These are phyloP conservation scores for Huso huso DNA, from an alignment of 2,797 vertebrate species.

Conservation along the genomic window DNA sequence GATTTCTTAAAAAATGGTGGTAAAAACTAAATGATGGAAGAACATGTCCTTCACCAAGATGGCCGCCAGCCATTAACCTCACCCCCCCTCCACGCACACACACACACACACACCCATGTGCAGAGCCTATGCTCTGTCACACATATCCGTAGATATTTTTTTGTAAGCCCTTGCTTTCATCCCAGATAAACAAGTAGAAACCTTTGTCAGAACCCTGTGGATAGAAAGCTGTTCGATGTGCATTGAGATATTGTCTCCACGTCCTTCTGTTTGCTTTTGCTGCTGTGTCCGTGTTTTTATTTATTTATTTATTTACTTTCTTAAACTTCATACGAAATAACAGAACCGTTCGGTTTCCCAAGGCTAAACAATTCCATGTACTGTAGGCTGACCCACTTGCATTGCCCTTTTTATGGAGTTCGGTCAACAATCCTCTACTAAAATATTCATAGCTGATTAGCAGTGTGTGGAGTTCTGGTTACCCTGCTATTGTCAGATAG, in stretches of 20 bases:
- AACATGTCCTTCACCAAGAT: too few species aligned
- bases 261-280: not conserved
- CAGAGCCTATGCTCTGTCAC: too few species aligned
- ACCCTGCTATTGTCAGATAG: not conserved
- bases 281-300: not conserved
- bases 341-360: not conserved
- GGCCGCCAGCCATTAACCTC: too few species aligned
- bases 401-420: not conserved
- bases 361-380: not conserved
- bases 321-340: not conserved
- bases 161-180: too few species aligned
- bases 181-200: too few species aligned
- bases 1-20: too few species aligned
- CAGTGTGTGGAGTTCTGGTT: not conserved
- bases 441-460: not conserved
- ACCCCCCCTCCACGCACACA: too few species aligned
- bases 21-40: too few species aligned
- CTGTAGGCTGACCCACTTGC: not conserved
- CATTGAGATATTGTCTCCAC: not conserved
- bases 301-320: too few species aligned
- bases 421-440: not conserved
- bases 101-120: too few species aligned
- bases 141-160: too few species aligned
- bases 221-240: not conserved
- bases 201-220: too few species aligned